A percentile compares a stretch with the other conserved stretches of the same genome.
phyloP scores from a whole-genome alignment of 1,140 invertebrate species.

The Ectropis grisescens region DNA sequence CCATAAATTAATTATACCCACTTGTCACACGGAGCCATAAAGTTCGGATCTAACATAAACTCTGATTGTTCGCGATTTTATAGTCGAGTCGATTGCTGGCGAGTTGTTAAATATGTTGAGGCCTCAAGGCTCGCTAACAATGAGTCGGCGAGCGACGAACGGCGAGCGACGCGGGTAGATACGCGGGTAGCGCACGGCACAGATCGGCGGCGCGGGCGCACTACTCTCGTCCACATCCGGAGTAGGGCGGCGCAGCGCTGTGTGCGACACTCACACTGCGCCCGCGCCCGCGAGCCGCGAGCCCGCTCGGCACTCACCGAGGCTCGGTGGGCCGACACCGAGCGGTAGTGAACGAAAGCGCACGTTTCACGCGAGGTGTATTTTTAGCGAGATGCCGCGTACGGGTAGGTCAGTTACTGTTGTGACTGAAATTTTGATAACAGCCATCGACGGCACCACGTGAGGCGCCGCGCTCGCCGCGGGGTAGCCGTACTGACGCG shows the following conservation, averaged over 20 bases:
- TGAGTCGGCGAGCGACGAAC: no score
- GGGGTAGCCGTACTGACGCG: no score
- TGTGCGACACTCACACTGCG: slow-evolving; percentile 34
- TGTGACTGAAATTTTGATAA: slow-evolving; percentile 56
- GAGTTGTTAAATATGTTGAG: slow-evolving; percentile 53
- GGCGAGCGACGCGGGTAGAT: no score
- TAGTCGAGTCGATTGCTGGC: slow-evolving; percentile 37
- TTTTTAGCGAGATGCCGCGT: slow-evolving; percentile 53
- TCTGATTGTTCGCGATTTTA: slow-evolving; percentile 45
- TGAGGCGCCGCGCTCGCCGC: no score
- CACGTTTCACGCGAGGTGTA: slow-evolving; percentile 40
- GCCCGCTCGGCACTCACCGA: no score
- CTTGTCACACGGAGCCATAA: slow-evolving; percentile 23
- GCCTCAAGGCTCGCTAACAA: slow-evolving; percentile 58
- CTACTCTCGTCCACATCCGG: slow-evolving; percentile 63
- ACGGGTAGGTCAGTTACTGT: slow-evolving; percentile 58
- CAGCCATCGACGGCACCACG: slow-evolving; percentile 16
- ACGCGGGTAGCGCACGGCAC: slow-evolving; percentile 59
- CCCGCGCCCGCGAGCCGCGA: slow-evolving; percentile 21
- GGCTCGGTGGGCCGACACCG: slow-evolving; percentile 29
- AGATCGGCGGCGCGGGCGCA: no score
- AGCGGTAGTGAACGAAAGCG: slow-evolving; percentile 47
- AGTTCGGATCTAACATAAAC: slow-evolving; percentile 34
- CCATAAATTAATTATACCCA: slow-evolving; percentile 39
- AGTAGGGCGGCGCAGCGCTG: slow-evolving; percentile 35